phyloP scores from a whole-genome alignment of 30 jellyfish, hydroid and myxozoan genomes.

The Aurelia sp. region DNA sequence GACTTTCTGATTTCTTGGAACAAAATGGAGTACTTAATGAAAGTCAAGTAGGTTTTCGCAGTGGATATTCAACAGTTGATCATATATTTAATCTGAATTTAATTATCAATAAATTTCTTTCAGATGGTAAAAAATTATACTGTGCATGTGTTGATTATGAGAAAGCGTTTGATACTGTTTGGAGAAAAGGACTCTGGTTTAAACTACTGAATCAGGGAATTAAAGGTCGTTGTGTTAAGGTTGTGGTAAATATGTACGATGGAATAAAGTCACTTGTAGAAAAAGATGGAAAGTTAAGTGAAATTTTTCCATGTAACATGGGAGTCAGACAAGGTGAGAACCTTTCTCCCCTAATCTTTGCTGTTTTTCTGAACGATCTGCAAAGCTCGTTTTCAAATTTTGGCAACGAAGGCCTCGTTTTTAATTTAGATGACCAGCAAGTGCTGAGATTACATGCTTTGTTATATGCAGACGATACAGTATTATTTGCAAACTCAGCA shows the following conservation, averaged over 20 bases:
- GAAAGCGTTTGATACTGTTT: conserved; percentile 44
- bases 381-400: not conserved
- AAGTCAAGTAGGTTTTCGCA: conserved; percentile 33
- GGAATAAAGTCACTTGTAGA: conserved; percentile 6
- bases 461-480: not conserved
- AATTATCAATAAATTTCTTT: conserved; percentile 6
- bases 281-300: not conserved
- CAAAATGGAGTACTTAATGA: conserved; percentile 9
- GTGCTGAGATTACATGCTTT: not conserved
- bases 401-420: conserved; percentile 6
- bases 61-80: not conserved
- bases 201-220: conserved; percentile 20
- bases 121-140: conserved; percentile 20
- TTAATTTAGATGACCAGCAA: not conserved
- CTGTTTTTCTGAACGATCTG: conserved; percentile 18
- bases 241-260: not conserved
- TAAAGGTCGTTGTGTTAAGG: not conserved
- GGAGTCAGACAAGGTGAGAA: conserved; percentile 44
- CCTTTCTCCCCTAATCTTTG: conserved; percentile 13
- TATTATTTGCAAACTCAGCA: conserved; percentile 15
- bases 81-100: too few species aligned
- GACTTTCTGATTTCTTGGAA: conserved; percentile 16
- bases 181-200: conserved; percentile 29
- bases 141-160: conserved; percentile 17
- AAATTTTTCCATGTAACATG: not conserved